Evolutionary conservation across 2,113 vertebrate genomes (phyloP).

Genomic region (Haplotaxodon microlepis): DNA sequence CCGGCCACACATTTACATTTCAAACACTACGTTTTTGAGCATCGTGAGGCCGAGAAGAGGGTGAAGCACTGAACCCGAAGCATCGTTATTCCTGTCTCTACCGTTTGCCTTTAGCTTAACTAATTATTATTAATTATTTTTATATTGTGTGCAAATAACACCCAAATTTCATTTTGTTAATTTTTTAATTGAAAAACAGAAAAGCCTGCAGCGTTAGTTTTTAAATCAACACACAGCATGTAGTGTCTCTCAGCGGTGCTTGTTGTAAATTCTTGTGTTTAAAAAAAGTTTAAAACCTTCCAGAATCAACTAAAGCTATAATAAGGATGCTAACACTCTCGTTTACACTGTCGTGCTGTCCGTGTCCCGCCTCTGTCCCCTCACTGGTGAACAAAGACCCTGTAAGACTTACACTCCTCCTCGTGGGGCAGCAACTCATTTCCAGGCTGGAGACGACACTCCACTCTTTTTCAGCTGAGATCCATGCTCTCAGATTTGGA

Average conservation of each 20-base stretch:
- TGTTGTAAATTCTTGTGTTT: neutral
- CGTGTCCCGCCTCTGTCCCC: neutral
- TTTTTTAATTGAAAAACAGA: neutral
- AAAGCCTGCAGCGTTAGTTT: neutral
- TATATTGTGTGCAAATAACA: neutral
- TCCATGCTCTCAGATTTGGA: neutral
- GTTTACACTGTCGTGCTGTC: neutral
- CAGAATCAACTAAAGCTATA: neutral
- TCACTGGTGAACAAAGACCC: neutral
- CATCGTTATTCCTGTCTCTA: neutral
- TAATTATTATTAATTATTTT: neutral
- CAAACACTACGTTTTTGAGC: neutral
- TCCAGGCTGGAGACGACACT: neutral
- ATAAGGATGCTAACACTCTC: neutral
- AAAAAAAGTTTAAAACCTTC: neutral
- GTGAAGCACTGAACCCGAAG: neutral
- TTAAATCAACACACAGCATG: neutral
- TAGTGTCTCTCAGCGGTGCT: neutral
- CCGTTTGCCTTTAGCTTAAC: neutral
- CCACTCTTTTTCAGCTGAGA: neutral
- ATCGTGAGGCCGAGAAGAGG: neutral
- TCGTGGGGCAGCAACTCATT: neutral
- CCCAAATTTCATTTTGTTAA: neutral
- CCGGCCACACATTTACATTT: neutral
- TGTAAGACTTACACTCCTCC: neutral